Base-by-base conservation (phyloP, 2,797 vertebrate genomes). In the Emys orbicularis region DNA sequence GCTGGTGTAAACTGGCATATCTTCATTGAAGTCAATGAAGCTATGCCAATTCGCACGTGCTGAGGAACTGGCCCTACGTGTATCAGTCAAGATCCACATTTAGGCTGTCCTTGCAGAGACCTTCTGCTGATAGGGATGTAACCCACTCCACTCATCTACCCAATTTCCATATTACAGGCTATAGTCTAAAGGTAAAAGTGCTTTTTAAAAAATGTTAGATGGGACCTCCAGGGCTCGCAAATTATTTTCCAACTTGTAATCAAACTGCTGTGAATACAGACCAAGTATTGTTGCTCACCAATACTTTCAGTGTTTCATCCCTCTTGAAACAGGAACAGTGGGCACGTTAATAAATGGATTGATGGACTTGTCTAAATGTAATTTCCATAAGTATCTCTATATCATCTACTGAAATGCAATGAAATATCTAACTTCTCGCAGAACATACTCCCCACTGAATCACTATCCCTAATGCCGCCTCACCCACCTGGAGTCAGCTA, bases 181-280 rank as follows among this genome's bases (percentile, higher is more conserved):
- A 41, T 41, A 41, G 68, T 85, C 82, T 81, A 37, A 92, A 88
- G 82, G 61, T 79, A 53, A 77, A 86, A 82, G 37, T 76, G 59
- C 31, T 21, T 41, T 72, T 34, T 61, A 86, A 83, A 47, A 84
- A 2, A 59, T 85, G 88, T 77, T 87, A 93, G 90, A 83, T 19
- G 53, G 90, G 81, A 88, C 50, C n/a, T 83, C 31, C 44, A n/a
- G 44, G 88, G 44, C 18, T 93, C 89, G n/a, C 44, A 84, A 56
- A 89, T 7, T 81, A 86, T 83, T 95, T 94, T 92, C 61, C 47
- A 94, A 74, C 10, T 79, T 88, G 56, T 37, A 82, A 74, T 27
- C 95, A 79, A 95, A 90, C 44, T 92, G 47, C 29, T 83, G 90
- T 97, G 80, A 23, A 88, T 95, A 92, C 41, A 80, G 83, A 92